These are phyloP conservation scores for Stictocephala bisonia DNA, from an alignment of 2,888 invertebrate species.

Conservation along the genomic window DNA sequence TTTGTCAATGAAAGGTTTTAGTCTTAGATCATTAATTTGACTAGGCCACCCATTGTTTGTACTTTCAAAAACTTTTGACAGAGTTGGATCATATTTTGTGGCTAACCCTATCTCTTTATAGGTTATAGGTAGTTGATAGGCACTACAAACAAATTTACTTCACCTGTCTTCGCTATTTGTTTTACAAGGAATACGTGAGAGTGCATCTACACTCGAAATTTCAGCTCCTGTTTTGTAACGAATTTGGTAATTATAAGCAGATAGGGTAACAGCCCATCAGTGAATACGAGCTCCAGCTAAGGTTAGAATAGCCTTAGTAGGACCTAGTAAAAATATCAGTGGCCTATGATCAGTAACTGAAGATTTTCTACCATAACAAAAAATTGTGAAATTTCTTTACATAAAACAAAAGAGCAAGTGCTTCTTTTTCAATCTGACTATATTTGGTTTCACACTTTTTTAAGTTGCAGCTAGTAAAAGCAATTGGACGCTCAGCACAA, in stretches of 20 bases:
- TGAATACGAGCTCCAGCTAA: conserved; percentile 1
- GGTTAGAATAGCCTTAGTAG: not conserved
- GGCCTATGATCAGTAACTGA: not conserved
- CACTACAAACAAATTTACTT: not conserved
- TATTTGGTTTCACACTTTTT: conserved; percentile 33
- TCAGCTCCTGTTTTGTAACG: not conserved
- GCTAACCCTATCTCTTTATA: not conserved
- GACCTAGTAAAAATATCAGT: conserved; percentile 6
- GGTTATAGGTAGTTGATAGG: not conserved
- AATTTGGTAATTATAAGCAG: not conserved
- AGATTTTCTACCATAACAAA: conserved; percentile 37
- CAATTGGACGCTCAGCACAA: conserved; percentile 22
- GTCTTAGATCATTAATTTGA: not conserved
- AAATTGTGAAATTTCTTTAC: conserved; percentile 45
- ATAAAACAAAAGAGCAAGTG: conserved; percentile 37
- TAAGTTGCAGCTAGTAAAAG: conserved; percentile 28
- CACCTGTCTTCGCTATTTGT: not conserved
- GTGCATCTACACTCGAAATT: not conserved
- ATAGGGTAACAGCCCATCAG: not conserved
- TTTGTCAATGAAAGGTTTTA: conserved; percentile 3
- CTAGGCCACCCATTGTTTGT: conserved; percentile 7
- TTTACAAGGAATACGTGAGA: not conserved
- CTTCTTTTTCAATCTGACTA: conserved; percentile 46
- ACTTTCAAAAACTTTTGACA: not conserved
- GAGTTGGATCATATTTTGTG: not conserved